phyloP scores from a whole-genome alignment of 2,888 invertebrate genomes.

The Polyommatus icarus region DNA sequence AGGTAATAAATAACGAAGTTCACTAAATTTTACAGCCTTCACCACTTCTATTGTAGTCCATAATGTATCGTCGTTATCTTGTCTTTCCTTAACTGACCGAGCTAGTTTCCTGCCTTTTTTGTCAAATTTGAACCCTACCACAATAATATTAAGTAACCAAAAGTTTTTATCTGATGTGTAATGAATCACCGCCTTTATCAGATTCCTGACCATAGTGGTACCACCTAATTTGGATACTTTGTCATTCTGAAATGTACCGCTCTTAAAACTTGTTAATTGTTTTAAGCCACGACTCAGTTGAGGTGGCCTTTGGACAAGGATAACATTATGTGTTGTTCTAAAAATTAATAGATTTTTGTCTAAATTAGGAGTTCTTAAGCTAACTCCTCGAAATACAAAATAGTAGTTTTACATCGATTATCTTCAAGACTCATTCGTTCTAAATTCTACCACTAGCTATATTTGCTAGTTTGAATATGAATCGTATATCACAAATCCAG shows the following conservation, averaged over 20 bases:
- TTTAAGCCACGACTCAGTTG: neutral
- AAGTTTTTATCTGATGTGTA: neutral
- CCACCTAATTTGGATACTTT: neutral
- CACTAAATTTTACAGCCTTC: neutral
- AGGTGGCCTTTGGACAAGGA: neutral
- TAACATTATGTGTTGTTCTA: neutral
- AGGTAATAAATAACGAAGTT: constrained; percentile 12
- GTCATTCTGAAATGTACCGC: neutral
- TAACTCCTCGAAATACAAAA: neutral
- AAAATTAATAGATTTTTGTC: neutral
- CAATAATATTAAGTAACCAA: neutral
- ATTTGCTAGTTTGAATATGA: neutral
- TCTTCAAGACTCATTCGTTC: neutral
- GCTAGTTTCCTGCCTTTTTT: neutral
- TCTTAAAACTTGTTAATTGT: neutral
- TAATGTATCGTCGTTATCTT: neutral
- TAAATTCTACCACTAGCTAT: neutral
- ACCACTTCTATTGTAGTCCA: neutral
- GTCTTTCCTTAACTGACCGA: neutral
- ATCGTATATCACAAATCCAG: constrained; percentile 7
- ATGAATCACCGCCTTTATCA: constrained; percentile 8
- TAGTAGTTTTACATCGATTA: no score
- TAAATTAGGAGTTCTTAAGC: no score
- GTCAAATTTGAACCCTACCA: neutral
- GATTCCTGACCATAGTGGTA: neutral